phyloP scores from a whole-genome alignment of 2,888 invertebrate species.

The Rhagophthalmus giganteus region DNA sequence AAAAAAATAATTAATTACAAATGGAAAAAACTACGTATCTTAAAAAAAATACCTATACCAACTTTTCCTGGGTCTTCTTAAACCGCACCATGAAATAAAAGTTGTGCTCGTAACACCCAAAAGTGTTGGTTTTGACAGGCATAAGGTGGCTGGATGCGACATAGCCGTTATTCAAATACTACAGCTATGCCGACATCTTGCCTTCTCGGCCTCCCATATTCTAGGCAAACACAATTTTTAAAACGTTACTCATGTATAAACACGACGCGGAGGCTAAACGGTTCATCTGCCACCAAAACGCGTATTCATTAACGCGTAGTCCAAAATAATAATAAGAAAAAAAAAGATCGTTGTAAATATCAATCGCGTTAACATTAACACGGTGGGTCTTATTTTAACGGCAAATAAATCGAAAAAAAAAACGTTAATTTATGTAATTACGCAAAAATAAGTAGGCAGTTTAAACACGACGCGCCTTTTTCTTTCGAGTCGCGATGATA shows the following conservation, averaged over 20 bases:
- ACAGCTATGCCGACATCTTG: constrained; percentile 91
- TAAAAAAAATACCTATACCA: too few relatives aligned
- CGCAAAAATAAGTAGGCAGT: constrained; percentile 21
- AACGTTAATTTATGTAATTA: constrained; percentile 19
- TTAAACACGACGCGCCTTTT: constrained; percentile 26
- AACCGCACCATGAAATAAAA: too few relatives aligned
- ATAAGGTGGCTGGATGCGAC: constrained; percentile 81
- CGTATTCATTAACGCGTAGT: too few relatives aligned
- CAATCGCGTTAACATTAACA: constrained; percentile 17
- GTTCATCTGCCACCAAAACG: too few relatives aligned
- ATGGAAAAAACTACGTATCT: too few relatives aligned
- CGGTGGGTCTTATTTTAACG: constrained; percentile 21
- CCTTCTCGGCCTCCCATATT: constrained; percentile 64
- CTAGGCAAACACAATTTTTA: background rate
- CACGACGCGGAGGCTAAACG: too few relatives aligned
- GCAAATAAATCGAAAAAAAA: constrained; percentile 15
- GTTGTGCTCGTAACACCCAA: too few relatives aligned
- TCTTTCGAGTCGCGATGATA: constrained; percentile 17
- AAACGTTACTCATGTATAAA: too few relatives aligned
- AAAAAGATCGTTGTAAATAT: constrained; percentile 3
- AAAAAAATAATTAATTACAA: too few relatives aligned
- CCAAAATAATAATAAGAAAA: constrained; percentile 1
- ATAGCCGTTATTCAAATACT: constrained; percentile 73
- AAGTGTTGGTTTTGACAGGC: constrained; percentile 56
- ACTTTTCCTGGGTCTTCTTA: too few relatives aligned